A percentile compares a stretch with the other conserved stretches of the same genome.
phyloP scores from a whole-genome alignment of 2,113 vertebrate species.

The Oxyura jamaicensis region DNA sequence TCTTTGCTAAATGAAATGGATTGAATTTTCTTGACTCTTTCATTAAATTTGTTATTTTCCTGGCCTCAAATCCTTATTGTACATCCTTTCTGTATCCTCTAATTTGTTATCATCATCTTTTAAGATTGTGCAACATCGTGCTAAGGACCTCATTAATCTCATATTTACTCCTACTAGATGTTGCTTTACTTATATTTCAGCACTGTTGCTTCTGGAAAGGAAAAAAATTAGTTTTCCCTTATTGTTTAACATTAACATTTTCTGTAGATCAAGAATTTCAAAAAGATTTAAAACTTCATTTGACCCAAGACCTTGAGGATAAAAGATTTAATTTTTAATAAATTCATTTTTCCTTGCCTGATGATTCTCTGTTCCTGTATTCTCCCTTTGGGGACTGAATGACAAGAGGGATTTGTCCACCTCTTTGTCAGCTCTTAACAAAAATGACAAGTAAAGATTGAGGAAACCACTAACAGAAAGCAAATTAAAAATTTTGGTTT shows the following conservation, averaged over 20 bases:
- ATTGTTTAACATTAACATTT: too few relatives aligned
- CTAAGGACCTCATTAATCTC: not conserved
- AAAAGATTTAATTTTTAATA: too few relatives aligned
- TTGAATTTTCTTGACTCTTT: not conserved
- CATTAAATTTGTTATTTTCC: not conserved
- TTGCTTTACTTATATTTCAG: not conserved
- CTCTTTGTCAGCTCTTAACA: not conserved
- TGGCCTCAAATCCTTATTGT: not conserved
- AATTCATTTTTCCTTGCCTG: constrained; percentile 28
- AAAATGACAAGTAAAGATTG: not conserved
- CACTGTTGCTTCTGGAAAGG: rapidly evolving
- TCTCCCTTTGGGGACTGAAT: constrained; percentile 13
- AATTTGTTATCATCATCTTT: not conserved
- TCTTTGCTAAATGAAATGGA: not conserved
- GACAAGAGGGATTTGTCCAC: constrained; percentile 38
- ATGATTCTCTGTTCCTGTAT: not conserved
- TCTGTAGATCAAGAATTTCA: not conserved
- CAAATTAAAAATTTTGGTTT: not conserved
- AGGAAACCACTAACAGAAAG: not conserved
- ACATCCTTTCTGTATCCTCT: too few relatives aligned
- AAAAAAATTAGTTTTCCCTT: too few relatives aligned
- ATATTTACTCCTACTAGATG: not conserved
- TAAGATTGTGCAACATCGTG: not conserved
- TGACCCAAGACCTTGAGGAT: constrained; percentile 48
- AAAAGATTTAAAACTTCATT: constrained; percentile 54